These are phyloP conservation scores for Anastatus disparis DNA, from an alignment of 1,140 invertebrate genomes.

Conservation along the genomic window DNA sequence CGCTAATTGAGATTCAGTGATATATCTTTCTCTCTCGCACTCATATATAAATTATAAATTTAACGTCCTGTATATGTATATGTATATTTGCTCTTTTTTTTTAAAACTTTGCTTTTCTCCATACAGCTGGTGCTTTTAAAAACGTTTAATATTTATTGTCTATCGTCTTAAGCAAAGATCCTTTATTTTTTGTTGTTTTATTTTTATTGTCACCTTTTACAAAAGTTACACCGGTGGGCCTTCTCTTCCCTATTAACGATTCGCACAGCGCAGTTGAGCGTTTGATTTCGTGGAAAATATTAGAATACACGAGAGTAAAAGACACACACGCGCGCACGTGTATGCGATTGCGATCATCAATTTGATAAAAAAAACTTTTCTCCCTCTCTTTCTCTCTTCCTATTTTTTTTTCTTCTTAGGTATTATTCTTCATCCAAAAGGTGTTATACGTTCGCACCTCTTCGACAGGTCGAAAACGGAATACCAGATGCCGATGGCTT, in stretches of 20 bases:
- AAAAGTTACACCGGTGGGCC: too few relatives aligned
- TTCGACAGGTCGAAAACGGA: conserved; percentile 47
- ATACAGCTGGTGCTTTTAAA: too few relatives aligned
- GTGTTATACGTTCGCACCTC: conserved; percentile 38
- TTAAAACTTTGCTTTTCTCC: too few relatives aligned
- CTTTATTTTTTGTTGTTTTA: conserved; percentile 43
- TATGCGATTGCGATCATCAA: conserved; percentile 48
- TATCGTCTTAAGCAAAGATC: conserved; percentile 46
- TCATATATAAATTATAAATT: too few relatives aligned
- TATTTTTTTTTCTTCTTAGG: neutral
- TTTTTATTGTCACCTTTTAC: too few relatives aligned
- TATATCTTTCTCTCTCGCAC: conserved; percentile 54
- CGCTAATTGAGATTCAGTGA: conserved; percentile 64
- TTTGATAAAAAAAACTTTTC: conserved; percentile 49
- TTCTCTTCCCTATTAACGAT: conserved; percentile 34
- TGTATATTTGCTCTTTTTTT: too few relatives aligned
- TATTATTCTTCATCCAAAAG: conserved; percentile 40
- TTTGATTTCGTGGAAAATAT: conserved; percentile 60
- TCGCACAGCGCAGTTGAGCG: conserved; percentile 41
- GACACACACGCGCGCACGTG: conserved; percentile 18
- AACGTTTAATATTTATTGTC: conserved; percentile 63
- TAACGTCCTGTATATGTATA: too few relatives aligned
- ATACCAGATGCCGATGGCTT: conserved; percentile 55
- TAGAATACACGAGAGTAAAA: conserved; percentile 54
- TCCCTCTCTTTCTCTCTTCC: neutral